Conservation (phyloP, 2,888 invertebrate genomes). For the Dicyrtomina minuta region DNA sequence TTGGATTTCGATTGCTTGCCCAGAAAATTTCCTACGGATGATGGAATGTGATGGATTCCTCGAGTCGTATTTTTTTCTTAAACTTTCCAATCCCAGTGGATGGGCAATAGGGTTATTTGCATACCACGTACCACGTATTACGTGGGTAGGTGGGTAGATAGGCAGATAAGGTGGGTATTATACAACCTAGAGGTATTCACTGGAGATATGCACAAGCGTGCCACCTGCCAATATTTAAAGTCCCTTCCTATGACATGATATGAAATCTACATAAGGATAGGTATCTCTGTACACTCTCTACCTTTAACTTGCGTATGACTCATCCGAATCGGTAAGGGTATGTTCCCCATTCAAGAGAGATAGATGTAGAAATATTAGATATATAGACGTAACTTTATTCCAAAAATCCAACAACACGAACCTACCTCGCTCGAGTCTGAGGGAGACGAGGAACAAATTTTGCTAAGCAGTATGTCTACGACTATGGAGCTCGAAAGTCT, state of each 20-base stretch:
- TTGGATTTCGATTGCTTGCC: no score
- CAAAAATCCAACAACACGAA: no score
- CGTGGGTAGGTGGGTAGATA: neutral
- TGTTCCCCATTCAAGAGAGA: no score
- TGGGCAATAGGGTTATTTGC: neutral
- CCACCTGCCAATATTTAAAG: no score
- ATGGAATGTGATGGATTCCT: conserved; percentile 4
- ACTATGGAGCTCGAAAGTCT: neutral
- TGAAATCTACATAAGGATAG: no score
- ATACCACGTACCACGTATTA: neutral
- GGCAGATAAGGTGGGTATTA: neutral
- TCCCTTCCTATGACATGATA: no score
- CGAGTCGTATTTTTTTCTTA: neutral
- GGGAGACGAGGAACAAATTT: neutral
- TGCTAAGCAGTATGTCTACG: neutral
- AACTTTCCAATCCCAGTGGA: conserved; percentile 9
- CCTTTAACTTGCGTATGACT: no score
- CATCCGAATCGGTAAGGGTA: no score
- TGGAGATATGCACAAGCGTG: neutral
- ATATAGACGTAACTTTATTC: no score
- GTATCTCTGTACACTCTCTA: no score
- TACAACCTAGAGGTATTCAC: neutral
- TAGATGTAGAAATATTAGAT: no score
- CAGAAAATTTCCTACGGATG: neutral
- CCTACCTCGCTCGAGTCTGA: no score